A percentile compares a stretch with the other conserved stretches of the same genome.
phyloP scores from a whole-genome alignment of 2,113 vertebrate genomes.

The Amia ocellicauda region DNA sequence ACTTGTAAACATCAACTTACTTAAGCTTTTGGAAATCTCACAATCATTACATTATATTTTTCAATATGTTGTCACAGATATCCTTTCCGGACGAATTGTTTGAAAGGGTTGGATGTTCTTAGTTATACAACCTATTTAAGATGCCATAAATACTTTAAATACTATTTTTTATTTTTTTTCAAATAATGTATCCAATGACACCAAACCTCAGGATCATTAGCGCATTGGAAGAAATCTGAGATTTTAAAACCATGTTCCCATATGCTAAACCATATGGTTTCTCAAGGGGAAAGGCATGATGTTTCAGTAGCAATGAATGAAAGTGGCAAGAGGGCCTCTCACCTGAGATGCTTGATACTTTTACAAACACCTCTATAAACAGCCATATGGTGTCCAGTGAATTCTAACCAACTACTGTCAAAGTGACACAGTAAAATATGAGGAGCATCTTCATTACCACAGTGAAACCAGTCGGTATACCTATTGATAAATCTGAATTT shows the following conservation, averaged over 20 bases:
- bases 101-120: neutral
- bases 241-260: conserved; percentile 1
- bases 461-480: no score
- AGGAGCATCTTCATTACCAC: no score
- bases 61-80: no score
- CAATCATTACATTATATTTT: no score
- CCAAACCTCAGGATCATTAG: conserved; percentile 13
- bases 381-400: conserved; percentile 14
- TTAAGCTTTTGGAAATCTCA: no score
- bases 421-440: no score
- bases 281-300: conserved; percentile 18
- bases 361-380: conserved; percentile 15
- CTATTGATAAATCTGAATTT: no score
- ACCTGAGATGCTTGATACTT: conserved; percentile 9
- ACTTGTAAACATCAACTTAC: no score
- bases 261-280: conserved; percentile 27
- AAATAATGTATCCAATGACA: neutral
- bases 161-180: no score
- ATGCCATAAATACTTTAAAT: no score
- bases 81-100: no score
- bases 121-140: neutral
- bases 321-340: conserved; percentile 7
- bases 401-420: no score
- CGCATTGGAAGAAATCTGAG: conserved; percentile 14
- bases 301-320: neutral